These are phyloP conservation scores for Ariolimax columbianus DNA, from an alignment of 2,888 invertebrate genomes.

Conservation along the genomic window DNA sequence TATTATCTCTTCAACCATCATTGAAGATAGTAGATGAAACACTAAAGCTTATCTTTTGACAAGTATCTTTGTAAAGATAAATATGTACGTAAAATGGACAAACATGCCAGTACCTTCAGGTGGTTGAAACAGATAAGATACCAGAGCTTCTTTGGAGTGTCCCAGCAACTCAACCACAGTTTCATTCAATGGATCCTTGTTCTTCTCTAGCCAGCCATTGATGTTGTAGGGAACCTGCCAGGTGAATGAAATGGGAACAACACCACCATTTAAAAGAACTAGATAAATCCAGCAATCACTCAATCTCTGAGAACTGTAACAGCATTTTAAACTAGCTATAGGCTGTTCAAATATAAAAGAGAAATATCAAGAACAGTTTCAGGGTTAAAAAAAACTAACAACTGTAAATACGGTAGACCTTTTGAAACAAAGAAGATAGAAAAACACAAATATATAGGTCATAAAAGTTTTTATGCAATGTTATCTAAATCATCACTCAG, in stretches of 20 bases:
- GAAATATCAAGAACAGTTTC: no score
- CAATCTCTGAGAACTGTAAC: not conserved
- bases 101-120: constrained; percentile 56
- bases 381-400: no score
- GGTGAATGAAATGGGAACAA: not conserved
- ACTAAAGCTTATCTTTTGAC: not conserved
- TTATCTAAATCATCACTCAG: no score
- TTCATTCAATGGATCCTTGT: constrained; percentile 99
- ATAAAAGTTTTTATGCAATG: no score
- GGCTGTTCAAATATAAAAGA: no score
- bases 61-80: no score
- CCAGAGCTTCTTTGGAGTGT: constrained; percentile 82
- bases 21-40: not conserved
- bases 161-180: constrained; percentile 98
- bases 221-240: constrained; percentile 96
- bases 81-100: not conserved
- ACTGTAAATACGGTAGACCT: no score
- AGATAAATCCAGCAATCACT: not conserved
- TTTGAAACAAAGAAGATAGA: no score
- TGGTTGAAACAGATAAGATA: constrained; percentile 68
- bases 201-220: constrained; percentile 99
- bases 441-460: no score
- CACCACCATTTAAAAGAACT: no score
- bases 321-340: no score
- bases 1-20: no score